Evolutionary conservation across 2,797 vertebrate species (phyloP), one percentile per base, ranked within the genome.

Genomic region (Peromyscus eremicus): DNA sequence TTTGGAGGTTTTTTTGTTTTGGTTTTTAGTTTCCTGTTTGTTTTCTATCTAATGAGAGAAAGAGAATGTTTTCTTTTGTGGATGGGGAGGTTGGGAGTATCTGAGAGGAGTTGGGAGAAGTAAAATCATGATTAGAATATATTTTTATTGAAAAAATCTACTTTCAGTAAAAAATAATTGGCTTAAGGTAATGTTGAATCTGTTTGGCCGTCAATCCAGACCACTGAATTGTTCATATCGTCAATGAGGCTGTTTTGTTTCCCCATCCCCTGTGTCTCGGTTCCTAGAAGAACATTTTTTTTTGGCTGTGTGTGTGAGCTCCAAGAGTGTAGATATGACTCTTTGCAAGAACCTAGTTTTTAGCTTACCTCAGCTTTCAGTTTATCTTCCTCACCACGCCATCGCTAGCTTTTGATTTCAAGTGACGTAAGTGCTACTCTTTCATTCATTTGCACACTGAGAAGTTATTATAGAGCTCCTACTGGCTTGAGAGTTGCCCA

Each of bases 351-450:
- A 40, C n/a, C 32, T 34, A 32, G 43, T 29, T 82, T 82, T 83
- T 14, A 52, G 68, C n/a, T 71, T 82, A 16, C n/a, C 66, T 75
- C 68, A 40, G 17, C 77, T 80, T 60, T 37, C 34, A 32, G n/a
- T 23, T 52, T 32, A 71, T 37, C 46, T 21, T 34, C 57, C 52
- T 64, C 3, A 4, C 19, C 29, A 43, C 8, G 29, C 27, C 79
- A 89, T 76, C 10, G 75, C 9, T 43, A 75, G 13, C 29, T 75
- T 89, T 94, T 27, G 13, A 83, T 82, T 89, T 43, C 94, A 94
- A 32, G 32, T 19, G 46, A 66, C 16, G 27, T 76, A 17, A 4
- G 6, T 27, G 11, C 6, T 40, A 66, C 21, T 55, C n/a, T 52
- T 40, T n/a, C 13, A 55, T 64, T 82, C 13, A 34, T 6, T 89